Conservation (phyloP, 2,797 vertebrate genomes). For the Morelia viridis region DNA sequence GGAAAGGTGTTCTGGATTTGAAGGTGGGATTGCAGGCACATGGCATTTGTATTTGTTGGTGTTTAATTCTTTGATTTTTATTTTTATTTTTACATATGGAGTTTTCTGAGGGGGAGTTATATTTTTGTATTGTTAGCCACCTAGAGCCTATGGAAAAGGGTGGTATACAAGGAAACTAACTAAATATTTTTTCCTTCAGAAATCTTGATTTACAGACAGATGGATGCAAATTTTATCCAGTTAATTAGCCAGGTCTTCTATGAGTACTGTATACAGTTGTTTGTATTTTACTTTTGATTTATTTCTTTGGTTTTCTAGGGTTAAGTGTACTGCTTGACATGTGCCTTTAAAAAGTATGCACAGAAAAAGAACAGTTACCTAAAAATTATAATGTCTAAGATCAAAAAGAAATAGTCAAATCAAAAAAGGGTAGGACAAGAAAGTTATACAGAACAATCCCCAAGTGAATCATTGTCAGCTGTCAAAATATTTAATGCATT, state of each 20-base stretch:
- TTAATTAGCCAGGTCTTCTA: not conserved
- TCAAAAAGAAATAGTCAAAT: not conserved
- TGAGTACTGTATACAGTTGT: not conserved
- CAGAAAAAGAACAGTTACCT: not conserved
- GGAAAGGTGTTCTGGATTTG: not conserved
- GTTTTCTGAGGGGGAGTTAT: not conserved
- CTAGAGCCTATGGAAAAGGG: not conserved
- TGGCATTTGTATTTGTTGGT: not conserved
- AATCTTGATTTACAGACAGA: not conserved
- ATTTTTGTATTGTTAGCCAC: not conserved
- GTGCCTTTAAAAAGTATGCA: not conserved
- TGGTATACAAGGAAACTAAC: not conserved
- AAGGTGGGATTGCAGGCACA: not conserved
- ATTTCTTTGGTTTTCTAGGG: not conserved
- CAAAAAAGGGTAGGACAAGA: not conserved
- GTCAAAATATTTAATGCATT: not conserved
- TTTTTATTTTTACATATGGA: not conserved
- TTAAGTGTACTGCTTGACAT: not conserved
- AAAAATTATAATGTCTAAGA: not conserved
- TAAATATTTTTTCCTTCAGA: not conserved
- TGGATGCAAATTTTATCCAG: not conserved
- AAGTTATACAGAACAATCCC: not conserved
- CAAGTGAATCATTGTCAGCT: not conserved
- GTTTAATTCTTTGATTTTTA: not conserved
- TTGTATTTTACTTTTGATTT: not conserved